Percentiles rank a stretch among this genome's conserved stretches.
phyloP scores from a whole-genome alignment of 2,797 vertebrate species.

The Sebastes trivittatus region DNA sequence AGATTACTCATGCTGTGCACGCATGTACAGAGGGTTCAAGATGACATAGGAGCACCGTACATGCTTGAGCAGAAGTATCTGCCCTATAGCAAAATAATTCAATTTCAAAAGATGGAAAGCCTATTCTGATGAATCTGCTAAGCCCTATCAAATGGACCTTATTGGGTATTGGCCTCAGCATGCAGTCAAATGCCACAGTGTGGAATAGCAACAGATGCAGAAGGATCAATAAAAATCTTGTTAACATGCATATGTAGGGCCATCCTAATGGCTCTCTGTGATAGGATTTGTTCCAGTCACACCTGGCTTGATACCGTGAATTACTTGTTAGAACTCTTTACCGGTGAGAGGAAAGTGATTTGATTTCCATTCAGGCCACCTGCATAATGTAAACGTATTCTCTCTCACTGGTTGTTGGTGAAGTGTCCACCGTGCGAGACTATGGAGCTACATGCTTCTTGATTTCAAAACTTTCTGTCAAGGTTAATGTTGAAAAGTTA shows the following conservation, averaged over 20 bases:
- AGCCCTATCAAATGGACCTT: constrained; percentile 24
- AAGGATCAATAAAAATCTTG: constrained; percentile 62
- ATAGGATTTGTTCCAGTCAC: constrained; percentile 47
- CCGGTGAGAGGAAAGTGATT: constrained; percentile 23
- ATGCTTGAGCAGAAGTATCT: not conserved
- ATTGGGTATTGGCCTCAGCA: constrained; percentile 18
- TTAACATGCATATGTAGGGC: constrained; percentile 48
- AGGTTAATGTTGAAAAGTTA: not conserved
- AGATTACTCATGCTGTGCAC: constrained; percentile 17
- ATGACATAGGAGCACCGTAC: not conserved
- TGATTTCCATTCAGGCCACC: constrained; percentile 27
- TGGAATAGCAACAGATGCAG: constrained; percentile 38
- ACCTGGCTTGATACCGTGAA: constrained; percentile 33
- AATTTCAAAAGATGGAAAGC: not conserved
- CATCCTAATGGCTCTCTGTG: constrained; percentile 47
- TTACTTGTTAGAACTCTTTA: constrained; percentile 6
- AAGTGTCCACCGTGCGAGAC: not conserved
- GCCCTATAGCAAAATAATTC: constrained; percentile 1
- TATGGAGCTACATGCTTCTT: not conserved
- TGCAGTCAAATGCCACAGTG: constrained; percentile 35
- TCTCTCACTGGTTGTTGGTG: not conserved
- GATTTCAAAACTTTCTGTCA: not conserved
- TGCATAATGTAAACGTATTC: constrained; percentile 5
- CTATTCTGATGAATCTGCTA: not conserved
- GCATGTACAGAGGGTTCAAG: not conserved